These are phyloP conservation scores for Goniozus legneri DNA, from an alignment of 1,140 invertebrate species.

Conservation along the genomic window DNA sequence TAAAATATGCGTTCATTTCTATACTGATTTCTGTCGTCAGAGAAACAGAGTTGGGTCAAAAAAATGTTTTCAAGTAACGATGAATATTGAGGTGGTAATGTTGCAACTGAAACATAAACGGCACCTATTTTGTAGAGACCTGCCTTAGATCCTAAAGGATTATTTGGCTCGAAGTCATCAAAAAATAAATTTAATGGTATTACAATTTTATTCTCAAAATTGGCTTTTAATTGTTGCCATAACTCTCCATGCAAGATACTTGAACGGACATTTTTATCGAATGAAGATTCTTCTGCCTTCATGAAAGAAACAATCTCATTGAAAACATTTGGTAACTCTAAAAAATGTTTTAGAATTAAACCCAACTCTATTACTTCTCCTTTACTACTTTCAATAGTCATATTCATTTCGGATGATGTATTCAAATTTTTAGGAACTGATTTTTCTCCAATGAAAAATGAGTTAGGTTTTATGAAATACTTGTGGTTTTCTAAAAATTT, in stretches of 20 bases:
- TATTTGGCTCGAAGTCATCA: slow-evolving; percentile 4
- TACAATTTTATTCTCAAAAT: slow-evolving; percentile 16
- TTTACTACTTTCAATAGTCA: slow-evolving; percentile 1
- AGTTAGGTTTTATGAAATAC: slow-evolving; percentile 4
- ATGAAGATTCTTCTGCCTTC: neutral
- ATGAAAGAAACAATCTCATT: neutral
- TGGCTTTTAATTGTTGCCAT: slow-evolving; percentile 16
- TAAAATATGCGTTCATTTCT: neutral
- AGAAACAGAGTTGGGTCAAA: neutral
- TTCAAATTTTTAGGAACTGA: slow-evolving; percentile 1
- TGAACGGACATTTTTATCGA: neutral
- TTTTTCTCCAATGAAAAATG: slow-evolving; percentile 4
- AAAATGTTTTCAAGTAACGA: neutral
- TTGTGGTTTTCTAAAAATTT: slow-evolving; percentile 8
- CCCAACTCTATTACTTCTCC: neutral
- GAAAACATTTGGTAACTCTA: slow-evolving; percentile 3
- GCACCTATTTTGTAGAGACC: neutral
- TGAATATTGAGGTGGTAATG: neutral
- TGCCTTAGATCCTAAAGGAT: slow-evolving; percentile 4
- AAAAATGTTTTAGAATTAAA: neutral
- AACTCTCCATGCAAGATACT: slow-evolving; percentile 16
- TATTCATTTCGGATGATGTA: slow-evolving; percentile 17
- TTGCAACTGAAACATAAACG: neutral
- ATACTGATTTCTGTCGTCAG: neutral
- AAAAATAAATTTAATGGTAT: slow-evolving; percentile 23